These are phyloP conservation scores for Hipparchia semele DNA, from an alignment of 2,888 invertebrate species.

Conservation along the genomic window DNA sequence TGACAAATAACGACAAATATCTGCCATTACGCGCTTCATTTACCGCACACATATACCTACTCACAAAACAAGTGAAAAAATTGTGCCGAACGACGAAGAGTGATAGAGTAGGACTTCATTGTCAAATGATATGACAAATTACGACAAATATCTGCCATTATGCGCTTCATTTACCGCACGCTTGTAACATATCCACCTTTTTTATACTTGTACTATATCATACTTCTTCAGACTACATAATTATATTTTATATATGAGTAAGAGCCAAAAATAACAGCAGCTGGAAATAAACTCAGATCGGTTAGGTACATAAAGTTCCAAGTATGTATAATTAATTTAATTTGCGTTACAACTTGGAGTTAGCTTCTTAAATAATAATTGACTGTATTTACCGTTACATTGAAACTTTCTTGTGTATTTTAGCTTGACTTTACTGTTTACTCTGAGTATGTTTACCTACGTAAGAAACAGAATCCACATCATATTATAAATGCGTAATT, in stretches of 20 bases:
- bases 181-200: too few species aligned
- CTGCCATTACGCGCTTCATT: too few species aligned
- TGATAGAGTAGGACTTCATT: too few species aligned
- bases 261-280: not conserved
- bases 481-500: not conserved
- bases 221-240: too few species aligned
- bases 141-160: too few species aligned
- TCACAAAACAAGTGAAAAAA: too few species aligned
- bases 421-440: constrained; percentile 7
- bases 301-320: not conserved
- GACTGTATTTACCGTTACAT: not conserved
- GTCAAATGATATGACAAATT: too few species aligned
- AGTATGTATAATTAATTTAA: not conserved
- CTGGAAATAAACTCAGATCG: not conserved
- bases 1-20: too few species aligned
- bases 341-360: not conserved
- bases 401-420: constrained; percentile 1
- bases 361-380: not conserved
- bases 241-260: not conserved
- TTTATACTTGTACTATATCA: too few species aligned
- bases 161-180: too few species aligned
- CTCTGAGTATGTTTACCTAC: not conserved
- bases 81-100: too few species aligned
- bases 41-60: too few species aligned
- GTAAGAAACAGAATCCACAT: not conserved